These are phyloP conservation scores for Clitarchus hookeri DNA, from an alignment of 2,888 invertebrate genomes.

Conservation along the genomic window DNA sequence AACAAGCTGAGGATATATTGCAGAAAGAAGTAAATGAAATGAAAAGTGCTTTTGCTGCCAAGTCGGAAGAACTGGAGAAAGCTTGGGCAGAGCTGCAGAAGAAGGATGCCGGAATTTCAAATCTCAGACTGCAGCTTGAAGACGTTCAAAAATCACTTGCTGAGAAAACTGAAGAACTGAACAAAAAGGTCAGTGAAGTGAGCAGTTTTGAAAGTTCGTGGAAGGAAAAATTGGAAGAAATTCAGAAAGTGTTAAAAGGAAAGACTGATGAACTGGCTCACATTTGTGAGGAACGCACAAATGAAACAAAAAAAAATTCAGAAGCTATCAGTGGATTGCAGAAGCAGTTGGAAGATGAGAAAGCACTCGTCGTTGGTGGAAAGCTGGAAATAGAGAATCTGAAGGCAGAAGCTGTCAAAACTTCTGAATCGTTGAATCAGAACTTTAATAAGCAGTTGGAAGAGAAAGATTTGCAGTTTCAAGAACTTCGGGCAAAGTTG, in stretches of 20 bases:
- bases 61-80: slow-evolving; percentile 36
- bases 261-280: slow-evolving; percentile 55
- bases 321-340: slow-evolving; percentile 48
- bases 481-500: slow-evolving; percentile 36
- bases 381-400: slow-evolving; percentile 36
- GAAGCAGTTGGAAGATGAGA: slow-evolving; percentile 32
- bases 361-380: slow-evolving; percentile 46
- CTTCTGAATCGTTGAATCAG: slow-evolving; percentile 38
- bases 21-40: slow-evolving; percentile 34
- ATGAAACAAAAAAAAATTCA: slow-evolving; percentile 47
- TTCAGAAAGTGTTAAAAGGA: slow-evolving; percentile 55
- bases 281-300: slow-evolving; percentile 48
- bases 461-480: slow-evolving; percentile 40
- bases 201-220: slow-evolving; percentile 48
- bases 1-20: slow-evolving; percentile 47
- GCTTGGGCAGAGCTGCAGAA: slow-evolving; percentile 46
- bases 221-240: slow-evolving; percentile 51
- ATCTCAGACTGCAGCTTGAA: slow-evolving; percentile 51
- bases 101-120: slow-evolving; percentile 41
- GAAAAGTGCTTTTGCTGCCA: slow-evolving; percentile 29
- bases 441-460: slow-evolving; percentile 37
- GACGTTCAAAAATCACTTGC: slow-evolving; percentile 46
- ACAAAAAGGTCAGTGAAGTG: slow-evolving; percentile 46
- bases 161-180: slow-evolving; percentile 46
- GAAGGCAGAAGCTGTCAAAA: slow-evolving; percentile 39